A percentile compares a stretch with the other conserved stretches of the same genome.
Evolutionary conservation across 2,888 invertebrate genomes (phyloP).

Genomic region (Melieria omissa): DNA sequence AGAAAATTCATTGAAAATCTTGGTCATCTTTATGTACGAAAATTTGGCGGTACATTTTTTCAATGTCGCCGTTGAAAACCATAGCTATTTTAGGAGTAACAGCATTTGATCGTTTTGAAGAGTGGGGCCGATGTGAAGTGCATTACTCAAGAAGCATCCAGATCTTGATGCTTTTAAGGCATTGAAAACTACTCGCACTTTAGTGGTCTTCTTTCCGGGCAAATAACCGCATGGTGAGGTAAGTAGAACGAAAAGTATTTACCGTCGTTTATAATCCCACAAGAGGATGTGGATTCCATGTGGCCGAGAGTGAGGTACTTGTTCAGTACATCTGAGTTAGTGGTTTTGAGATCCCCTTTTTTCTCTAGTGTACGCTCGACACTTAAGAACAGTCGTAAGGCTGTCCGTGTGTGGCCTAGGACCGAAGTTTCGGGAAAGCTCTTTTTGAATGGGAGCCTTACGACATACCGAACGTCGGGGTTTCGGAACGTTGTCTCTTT

Average conservation of each 20-base stretch:
- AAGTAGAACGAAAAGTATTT: slow-evolving; percentile 9
- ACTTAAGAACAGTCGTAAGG: too few species aligned
- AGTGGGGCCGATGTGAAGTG: slow-evolving; percentile 13
- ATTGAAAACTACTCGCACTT: slow-evolving; percentile 16
- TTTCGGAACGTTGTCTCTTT: too few species aligned
- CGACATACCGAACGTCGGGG: too few species aligned
- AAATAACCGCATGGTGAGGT: slow-evolving; percentile 18
- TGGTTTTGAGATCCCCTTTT: not conserved
- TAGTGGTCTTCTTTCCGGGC: not conserved
- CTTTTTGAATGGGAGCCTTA: too few species aligned
- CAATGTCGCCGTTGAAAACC: slow-evolving; percentile 42
- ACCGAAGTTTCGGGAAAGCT: too few species aligned
- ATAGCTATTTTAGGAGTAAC: not conserved
- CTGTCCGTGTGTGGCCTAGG: too few species aligned
- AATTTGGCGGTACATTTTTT: slow-evolving; percentile 45
- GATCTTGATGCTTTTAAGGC: slow-evolving; percentile 5
- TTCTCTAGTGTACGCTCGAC: too few species aligned
- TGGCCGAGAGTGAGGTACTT: slow-evolving; percentile 12
- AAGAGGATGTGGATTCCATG: slow-evolving; percentile 1
- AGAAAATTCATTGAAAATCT: slow-evolving; percentile 30
- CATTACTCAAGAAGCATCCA: slow-evolving; percentile 12
- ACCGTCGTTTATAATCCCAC: not conserved
- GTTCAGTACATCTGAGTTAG: not conserved
- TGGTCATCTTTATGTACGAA: slow-evolving; percentile 26
- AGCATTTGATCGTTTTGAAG: not conserved